These are phyloP conservation scores for Crocallis elinguaria DNA, from an alignment of 2,888 invertebrate genomes.

Conservation along the genomic window DNA sequence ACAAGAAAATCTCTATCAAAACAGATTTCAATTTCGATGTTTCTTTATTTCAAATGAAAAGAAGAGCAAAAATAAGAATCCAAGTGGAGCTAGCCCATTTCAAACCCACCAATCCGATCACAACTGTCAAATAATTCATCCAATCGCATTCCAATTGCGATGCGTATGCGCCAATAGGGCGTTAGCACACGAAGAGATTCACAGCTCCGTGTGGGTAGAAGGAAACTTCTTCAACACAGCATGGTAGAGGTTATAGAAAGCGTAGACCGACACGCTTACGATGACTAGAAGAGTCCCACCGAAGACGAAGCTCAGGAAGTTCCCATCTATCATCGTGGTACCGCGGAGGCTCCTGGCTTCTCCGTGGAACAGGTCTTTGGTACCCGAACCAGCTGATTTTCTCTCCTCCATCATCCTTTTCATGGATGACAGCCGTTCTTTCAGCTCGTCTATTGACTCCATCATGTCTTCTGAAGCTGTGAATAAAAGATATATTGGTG, in stretches of 20 bases:
- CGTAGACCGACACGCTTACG: conserved; percentile 92
- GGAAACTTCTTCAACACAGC: conserved; percentile 92
- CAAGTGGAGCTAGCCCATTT: not conserved
- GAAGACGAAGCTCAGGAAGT: conserved; percentile 93
- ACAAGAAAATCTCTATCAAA: not conserved
- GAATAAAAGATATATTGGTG: not conserved
- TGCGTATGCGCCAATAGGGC: conserved; percentile 4
- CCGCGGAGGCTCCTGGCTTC: conserved; percentile 77
- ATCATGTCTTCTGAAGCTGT: conserved; percentile 74
- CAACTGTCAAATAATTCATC: conserved; percentile 17
- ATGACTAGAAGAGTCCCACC: conserved; percentile 91
- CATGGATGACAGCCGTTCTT: conserved; percentile 91
- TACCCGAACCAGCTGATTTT: conserved; percentile 78
- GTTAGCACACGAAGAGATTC: conserved; percentile 57
- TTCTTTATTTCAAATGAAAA: no score
- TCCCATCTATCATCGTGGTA: conserved; percentile 91
- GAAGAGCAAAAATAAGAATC: not conserved
- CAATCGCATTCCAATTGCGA: conserved; percentile 36
- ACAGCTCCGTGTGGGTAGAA: conserved; percentile 91
- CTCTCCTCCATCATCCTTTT: conserved; percentile 92
- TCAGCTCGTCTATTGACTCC: conserved; percentile 92
- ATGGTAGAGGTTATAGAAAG: conserved; percentile 90
- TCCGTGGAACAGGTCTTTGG: conserved; percentile 77
- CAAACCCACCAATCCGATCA: conserved; percentile 8
- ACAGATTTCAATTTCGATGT: not conserved